phyloP scores from a whole-genome alignment of 2,888 invertebrate species.

The Eulithis prunata region DNA sequence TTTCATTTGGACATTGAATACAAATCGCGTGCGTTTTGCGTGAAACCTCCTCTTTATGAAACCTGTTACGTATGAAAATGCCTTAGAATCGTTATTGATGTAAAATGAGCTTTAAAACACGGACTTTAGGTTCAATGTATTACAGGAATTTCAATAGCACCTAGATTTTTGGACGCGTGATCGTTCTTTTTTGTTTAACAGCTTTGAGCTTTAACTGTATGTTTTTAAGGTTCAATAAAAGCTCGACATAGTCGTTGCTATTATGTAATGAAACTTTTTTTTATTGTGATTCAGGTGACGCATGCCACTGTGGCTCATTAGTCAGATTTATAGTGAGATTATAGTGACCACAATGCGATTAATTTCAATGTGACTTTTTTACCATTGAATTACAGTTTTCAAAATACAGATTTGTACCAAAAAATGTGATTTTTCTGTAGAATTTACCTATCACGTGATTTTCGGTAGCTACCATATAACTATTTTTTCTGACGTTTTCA shows the following conservation, averaged over 20 bases:
- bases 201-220: not conserved
- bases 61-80: conserved; percentile 38
- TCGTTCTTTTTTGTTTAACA: too few relatives aligned
- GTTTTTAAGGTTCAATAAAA: conserved; percentile 7
- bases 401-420: conserved; percentile 3
- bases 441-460: not conserved
- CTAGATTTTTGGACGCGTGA: too few relatives aligned
- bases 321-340: conserved; percentile 44
- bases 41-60: conserved; percentile 36
- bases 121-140: conserved; percentile 2
- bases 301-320: conserved; percentile 45
- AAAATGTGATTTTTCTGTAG: not conserved
- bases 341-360: conserved; percentile 37
- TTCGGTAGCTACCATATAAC: too few relatives aligned
- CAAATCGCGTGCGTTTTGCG: conserved; percentile 38
- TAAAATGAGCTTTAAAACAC: conserved; percentile 4
- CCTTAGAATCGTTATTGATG: not conserved
- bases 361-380: conserved; percentile 37
- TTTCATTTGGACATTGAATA: conserved; percentile 35
- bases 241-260: conserved; percentile 2
- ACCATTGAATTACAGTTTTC: conserved; percentile 28
- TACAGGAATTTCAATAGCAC: too few relatives aligned
- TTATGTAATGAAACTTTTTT: conserved; percentile 3
- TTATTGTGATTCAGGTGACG: conserved; percentile 38
- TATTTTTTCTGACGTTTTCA: too few relatives aligned